Base-by-base conservation (phyloP, 37 sponge, comb jelly and placozoan species). In the Mnemiopsis leidyi region DNA sequence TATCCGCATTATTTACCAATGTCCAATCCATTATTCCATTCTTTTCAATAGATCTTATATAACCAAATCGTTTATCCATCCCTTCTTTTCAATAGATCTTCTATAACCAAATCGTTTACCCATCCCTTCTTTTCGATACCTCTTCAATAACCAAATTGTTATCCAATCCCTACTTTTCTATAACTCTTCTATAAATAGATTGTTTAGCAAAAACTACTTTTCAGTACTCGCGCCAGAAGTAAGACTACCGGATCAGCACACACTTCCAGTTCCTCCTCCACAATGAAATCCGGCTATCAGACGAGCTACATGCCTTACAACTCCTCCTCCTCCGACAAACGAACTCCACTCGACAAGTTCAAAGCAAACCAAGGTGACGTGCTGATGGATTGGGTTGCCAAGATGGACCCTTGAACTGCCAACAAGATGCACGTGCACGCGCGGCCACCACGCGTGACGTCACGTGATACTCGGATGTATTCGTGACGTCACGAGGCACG, bases 311-410 rank as follows among this genome's bases (percentile, higher is more conserved):
- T 48, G 61, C 61, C 61, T 13, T 71, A 29, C 75, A 71, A 28
- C 20, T 29, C 75, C 7, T 28, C 75, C 20, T 29, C 75, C 7
- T 28, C 75, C 7, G 30, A n/a, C 75, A 85, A 85, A 18, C 24
- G 61, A 20, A 13, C 32, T 26, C 90, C 90, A n/a, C 90, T 85
- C 48, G 40, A 38, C 24, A 38, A 40, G 1, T 85, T 36, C 61
- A 85, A 85, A 28, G 21, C 90, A 13, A 33, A 7, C 23, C 36
- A 85, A 21, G 35, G 90, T 39, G 90, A 85, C 32, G 90, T 85
- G 48, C 36, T 85, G 9, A 85, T 85, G 90, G 90, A 85, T 21
- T 85, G 90, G 90, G 90, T 85, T 28, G 36, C 38, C 48, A 85
- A 85, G 5, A 85, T 85, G 90, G 90, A 85, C 90, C 61, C 61